phyloP scores from a whole-genome alignment of 2,113 vertebrate species.

The Gymnogyps californianus region DNA sequence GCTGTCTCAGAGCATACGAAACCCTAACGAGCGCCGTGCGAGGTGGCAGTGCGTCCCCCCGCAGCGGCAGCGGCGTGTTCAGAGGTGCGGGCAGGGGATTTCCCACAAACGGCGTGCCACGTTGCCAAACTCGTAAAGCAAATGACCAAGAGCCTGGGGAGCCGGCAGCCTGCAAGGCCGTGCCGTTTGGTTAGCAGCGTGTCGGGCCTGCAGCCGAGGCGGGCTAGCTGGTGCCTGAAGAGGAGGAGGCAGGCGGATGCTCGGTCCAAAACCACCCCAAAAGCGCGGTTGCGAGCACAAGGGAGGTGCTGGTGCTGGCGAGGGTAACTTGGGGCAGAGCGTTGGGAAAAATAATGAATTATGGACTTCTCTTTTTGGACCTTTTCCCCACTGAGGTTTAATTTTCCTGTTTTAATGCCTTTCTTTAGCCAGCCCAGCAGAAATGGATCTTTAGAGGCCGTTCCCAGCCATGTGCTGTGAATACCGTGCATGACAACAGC shows the following conservation, averaged over 20 bases:
- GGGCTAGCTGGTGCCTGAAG: rapidly evolving
- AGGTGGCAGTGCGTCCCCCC: neutral
- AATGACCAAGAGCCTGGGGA: neutral
- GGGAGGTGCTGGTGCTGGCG: neutral
- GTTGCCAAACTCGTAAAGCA: neutral
- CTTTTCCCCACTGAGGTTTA: neutral
- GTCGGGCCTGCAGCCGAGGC: rapidly evolving
- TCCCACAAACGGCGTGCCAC: rapidly evolving
- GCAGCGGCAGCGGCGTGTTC: rapidly evolving
- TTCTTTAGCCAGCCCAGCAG: neutral
- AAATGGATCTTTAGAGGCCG: neutral
- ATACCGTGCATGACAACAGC: no score
- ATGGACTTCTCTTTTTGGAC: rapidly evolving
- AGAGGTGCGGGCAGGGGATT: neutral
- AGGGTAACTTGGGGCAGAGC: neutral
- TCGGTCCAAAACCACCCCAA: neutral
- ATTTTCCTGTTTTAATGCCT: neutral
- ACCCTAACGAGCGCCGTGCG: rapidly evolving
- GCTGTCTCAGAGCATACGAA: neutral
- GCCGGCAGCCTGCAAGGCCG: neutral
- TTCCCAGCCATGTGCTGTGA: neutral
- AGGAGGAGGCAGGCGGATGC: neutral
- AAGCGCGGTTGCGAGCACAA: rapidly evolving
- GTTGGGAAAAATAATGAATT: neutral
- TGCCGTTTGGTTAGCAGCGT: rapidly evolving